phyloP scores from a whole-genome alignment of 2,113 vertebrate genomes.

The Passerina amoena region DNA sequence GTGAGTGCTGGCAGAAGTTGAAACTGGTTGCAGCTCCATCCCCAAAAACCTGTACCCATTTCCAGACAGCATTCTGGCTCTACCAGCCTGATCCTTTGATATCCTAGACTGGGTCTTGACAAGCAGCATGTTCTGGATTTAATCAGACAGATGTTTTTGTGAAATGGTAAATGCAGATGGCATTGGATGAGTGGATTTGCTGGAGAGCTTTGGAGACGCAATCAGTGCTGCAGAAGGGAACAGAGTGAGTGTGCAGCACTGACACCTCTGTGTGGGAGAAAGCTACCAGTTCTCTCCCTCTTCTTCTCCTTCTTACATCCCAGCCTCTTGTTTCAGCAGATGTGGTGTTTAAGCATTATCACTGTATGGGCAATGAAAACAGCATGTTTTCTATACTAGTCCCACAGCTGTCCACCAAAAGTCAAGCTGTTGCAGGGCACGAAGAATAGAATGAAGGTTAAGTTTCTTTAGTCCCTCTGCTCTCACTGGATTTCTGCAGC shows the following conservation, averaged over 20 bases:
- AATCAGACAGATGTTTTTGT: background rate
- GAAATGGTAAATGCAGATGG: background rate
- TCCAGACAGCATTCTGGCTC: background rate
- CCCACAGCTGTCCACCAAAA: background rate
- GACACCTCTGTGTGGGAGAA: background rate
- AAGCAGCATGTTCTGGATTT: background rate
- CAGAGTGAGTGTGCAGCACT: accelerated
- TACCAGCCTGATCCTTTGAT: background rate
- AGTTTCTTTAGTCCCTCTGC: background rate
- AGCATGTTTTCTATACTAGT: background rate
- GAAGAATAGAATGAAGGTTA: background rate
- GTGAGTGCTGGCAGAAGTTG: background rate
- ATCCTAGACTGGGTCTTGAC: background rate
- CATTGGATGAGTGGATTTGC: background rate
- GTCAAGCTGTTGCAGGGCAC: background rate
- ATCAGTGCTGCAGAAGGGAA: background rate
- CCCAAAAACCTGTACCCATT: background rate
- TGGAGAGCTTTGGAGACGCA: background rate
- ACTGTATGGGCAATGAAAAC: background rate
- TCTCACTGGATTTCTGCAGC: background rate
- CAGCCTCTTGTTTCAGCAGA: background rate
- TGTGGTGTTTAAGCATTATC: background rate
- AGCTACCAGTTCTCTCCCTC: accelerated
- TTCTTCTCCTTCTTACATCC: background rate
- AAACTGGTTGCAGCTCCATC: background rate